Percentiles rank a stretch among this genome's conserved stretches.
Conservation (phyloP, 2,113 vertebrate species). For the Agapornis roseicollis region DNA sequence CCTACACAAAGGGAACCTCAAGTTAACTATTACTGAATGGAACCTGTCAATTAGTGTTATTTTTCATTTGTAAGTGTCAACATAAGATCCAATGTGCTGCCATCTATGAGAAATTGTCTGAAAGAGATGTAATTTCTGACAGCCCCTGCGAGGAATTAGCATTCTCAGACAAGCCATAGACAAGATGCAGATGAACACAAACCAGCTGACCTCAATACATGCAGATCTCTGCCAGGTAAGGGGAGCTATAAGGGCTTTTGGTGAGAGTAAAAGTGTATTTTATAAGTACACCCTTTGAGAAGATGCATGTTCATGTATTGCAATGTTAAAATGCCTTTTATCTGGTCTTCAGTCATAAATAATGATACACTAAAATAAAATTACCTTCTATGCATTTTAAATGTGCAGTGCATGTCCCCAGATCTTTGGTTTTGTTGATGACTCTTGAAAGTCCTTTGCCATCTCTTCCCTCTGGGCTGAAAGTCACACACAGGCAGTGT, state of each 20-base stretch:
- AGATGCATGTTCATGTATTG: background rate
- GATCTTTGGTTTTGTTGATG: background rate
- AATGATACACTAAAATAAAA: background rate
- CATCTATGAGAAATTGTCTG: slow-evolving; percentile 77
- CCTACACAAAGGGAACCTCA: slow-evolving; percentile 67
- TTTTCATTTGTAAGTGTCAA: slow-evolving; percentile 79
- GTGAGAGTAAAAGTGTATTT: background rate
- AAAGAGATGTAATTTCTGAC: slow-evolving; percentile 79
- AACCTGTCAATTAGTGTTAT: slow-evolving; percentile 77
- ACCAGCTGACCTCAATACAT: slow-evolving; percentile 99
- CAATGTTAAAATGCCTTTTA: background rate
- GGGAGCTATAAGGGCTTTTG: background rate
- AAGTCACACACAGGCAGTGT: background rate
- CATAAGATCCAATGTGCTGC: slow-evolving; percentile 78
- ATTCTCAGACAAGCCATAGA: slow-evolving; percentile 98
- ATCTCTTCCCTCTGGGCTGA: background rate
- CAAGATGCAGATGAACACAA: slow-evolving; percentile 99
- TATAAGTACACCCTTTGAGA: background rate
- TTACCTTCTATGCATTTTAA: background rate
- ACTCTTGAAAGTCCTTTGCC: background rate
- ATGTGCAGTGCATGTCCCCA: background rate
- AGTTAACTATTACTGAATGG: slow-evolving; percentile 55
- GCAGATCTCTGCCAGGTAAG: slow-evolving; percentile 98
- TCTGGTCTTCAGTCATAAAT: background rate
- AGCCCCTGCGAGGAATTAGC: slow-evolving; percentile 95